These are phyloP conservation scores for Sciurus carolinensis DNA, from an alignment of 2,797 vertebrate species.

Conservation along the genomic window DNA sequence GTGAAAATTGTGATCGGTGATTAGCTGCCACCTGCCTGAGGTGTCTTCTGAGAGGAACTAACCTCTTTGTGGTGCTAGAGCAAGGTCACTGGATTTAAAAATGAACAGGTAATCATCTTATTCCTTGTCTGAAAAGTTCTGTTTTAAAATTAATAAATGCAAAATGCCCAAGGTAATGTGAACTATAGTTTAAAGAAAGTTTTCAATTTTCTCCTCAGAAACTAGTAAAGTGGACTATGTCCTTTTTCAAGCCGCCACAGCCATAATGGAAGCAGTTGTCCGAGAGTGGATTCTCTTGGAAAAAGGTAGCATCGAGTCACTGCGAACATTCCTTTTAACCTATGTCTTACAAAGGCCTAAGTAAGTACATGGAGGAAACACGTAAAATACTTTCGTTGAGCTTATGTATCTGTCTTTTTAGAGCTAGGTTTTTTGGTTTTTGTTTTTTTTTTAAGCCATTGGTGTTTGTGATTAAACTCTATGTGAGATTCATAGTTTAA, in stretches of 20 bases:
- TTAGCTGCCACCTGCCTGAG: slow-evolving; percentile 81
- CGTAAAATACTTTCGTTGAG: neutral
- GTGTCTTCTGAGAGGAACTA: slow-evolving; percentile 86
- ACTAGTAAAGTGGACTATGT: slow-evolving; percentile 99
- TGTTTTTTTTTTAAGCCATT: neutral
- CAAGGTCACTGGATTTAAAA: slow-evolving; percentile 85
- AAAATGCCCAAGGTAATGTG: neutral
- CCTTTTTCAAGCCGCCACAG: slow-evolving; percentile 99
- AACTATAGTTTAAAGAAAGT: slow-evolving; percentile 3
- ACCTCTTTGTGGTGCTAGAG: slow-evolving; percentile 87
- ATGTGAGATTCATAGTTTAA: slow-evolving; percentile 8
- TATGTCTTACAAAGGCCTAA: slow-evolving; percentile 99
- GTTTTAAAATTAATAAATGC: slow-evolving; percentile 73
- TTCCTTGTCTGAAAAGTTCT: slow-evolving; percentile 84
- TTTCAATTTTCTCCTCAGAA: slow-evolving; percentile 91
- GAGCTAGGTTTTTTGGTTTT: neutral
- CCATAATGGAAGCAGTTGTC: slow-evolving; percentile 99
- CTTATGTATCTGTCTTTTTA: neutral
- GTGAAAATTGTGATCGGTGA: slow-evolving; percentile 83
- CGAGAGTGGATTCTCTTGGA: slow-evolving; percentile 99
- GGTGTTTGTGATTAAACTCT: neutral
- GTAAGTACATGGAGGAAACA: slow-evolving; percentile 89
- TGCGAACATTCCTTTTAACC: slow-evolving; percentile 98
- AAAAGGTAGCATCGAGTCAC: slow-evolving; percentile 97
- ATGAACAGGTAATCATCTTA: slow-evolving; percentile 84